A percentile compares a stretch with the other conserved stretches of the same genome.
Evolutionary conservation across 2,888 invertebrate species (phyloP).

Genomic region (Abrostola triplasia): DNA sequence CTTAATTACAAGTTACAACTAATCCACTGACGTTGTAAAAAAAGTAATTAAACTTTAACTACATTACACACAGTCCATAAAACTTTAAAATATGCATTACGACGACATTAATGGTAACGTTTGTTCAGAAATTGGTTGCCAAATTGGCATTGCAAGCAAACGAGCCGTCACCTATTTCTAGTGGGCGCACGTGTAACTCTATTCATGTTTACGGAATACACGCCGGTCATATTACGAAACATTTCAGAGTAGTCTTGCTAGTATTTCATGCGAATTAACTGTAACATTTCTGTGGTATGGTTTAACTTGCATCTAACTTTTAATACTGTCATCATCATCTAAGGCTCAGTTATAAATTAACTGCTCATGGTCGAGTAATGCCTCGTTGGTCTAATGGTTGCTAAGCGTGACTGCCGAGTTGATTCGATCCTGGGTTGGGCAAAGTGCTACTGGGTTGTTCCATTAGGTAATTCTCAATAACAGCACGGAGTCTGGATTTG

Average conservation of each 20-base stretch:
- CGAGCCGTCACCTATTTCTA: slow-evolving; percentile 25
- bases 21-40: background rate
- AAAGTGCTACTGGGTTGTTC: no score
- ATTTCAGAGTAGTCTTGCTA: background rate
- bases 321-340: no score
- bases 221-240: background rate
- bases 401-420: no score
- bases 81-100: slow-evolving; percentile 22
- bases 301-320: no score
- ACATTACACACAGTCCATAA: slow-evolving; percentile 5
- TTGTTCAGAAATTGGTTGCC: slow-evolving; percentile 31
- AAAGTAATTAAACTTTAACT: background rate
- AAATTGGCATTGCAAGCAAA: slow-evolving; percentile 36
- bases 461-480: no score
- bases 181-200: slow-evolving; percentile 29
- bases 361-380: no score
- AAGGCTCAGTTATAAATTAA: no score
- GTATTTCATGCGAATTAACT: no score
- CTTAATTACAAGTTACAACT: background rate
- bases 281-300: no score
- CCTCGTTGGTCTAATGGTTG: no score
- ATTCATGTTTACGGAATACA: slow-evolving; percentile 31
- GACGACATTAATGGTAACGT: slow-evolving; percentile 11
- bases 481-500: no score
- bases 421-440: no score